Evolutionary conservation across 2,888 invertebrate species (phyloP).

Genomic region (Bellardia pandia): DNA sequence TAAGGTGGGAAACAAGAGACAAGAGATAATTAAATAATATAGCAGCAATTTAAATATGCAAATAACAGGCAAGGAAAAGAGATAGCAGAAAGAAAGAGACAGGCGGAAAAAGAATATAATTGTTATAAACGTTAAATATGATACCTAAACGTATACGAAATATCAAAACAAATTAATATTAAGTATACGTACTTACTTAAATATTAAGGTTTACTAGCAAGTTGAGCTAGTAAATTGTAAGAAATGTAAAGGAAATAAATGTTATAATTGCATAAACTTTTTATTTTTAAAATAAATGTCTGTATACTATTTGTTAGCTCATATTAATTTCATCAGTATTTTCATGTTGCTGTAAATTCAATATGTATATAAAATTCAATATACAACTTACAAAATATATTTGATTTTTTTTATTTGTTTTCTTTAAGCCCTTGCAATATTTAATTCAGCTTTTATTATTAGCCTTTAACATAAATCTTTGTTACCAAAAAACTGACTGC

Average conservation of each 20-base stretch:
- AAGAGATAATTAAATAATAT: constrained; percentile 14
- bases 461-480: neutral
- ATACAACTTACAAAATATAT: neutral
- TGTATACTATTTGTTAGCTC: neutral
- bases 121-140: neutral
- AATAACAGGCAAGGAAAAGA: neutral
- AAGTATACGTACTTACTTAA: neutral
- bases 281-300: no score
- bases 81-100: neutral
- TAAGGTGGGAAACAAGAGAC: neutral
- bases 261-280: no score
- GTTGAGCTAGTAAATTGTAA: neutral
- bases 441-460: neutral
- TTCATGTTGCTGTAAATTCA: neutral
- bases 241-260: no score
- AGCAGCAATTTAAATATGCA: neutral
- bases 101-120: neutral
- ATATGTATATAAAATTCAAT: neutral
- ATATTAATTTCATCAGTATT: neutral
- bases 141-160: neutral
- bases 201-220: neutral
- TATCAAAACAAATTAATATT: neutral
- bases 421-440: neutral
- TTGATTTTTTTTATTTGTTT: neutral
- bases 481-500: neutral